Evolutionary conservation across 2,888 invertebrate genomes (phyloP).

Genomic region (Mythimna loreyi): DNA sequence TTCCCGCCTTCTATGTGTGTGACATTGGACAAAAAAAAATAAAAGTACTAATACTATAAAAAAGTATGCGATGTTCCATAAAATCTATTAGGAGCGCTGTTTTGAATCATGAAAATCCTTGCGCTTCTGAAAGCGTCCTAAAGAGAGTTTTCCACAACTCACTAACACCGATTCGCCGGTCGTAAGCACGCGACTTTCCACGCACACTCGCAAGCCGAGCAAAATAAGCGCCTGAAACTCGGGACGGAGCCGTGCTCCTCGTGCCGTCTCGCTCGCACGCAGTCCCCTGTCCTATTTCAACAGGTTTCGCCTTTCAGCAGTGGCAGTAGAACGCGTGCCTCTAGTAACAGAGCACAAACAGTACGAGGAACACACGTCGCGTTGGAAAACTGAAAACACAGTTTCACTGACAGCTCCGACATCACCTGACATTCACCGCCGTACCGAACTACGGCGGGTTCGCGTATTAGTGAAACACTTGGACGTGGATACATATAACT

Average conservation of each 20-base stretch:
- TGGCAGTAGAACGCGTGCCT: conserved; percentile 88
- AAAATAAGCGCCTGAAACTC: conserved; percentile 88
- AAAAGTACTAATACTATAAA: conserved; percentile 1
- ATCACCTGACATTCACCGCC: conserved; percentile 85
- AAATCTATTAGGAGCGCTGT: conserved; percentile 73
- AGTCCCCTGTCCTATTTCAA: conserved; percentile 88
- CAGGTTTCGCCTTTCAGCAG: conserved; percentile 90
- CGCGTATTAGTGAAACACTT: conserved; percentile 80
- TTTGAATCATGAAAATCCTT: conserved; percentile 81
- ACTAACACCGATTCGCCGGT: conserved; percentile 84
- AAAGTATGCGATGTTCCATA: conserved; percentile 70
- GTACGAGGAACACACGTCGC: conserved; percentile 87
- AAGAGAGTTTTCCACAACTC: conserved; percentile 89
- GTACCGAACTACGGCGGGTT: conserved; percentile 76
- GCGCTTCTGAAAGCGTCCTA: conserved; percentile 86
- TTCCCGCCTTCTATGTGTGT: too few species aligned
- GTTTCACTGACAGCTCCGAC: conserved; percentile 88
- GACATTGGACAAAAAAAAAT: conserved; percentile 1
- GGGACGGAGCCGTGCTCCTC: conserved; percentile 67
- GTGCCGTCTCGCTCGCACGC: conserved; percentile 79
- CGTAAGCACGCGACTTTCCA: conserved; percentile 87
- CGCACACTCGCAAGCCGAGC: conserved; percentile 84
- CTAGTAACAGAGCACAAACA: conserved; percentile 89
- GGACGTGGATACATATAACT: conserved; percentile 81
- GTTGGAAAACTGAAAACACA: conserved; percentile 86